A percentile compares a stretch with the other conserved stretches of the same genome.
phyloP scores from a whole-genome alignment of 2,888 invertebrate genomes.

The Agriopis marginaria region DNA sequence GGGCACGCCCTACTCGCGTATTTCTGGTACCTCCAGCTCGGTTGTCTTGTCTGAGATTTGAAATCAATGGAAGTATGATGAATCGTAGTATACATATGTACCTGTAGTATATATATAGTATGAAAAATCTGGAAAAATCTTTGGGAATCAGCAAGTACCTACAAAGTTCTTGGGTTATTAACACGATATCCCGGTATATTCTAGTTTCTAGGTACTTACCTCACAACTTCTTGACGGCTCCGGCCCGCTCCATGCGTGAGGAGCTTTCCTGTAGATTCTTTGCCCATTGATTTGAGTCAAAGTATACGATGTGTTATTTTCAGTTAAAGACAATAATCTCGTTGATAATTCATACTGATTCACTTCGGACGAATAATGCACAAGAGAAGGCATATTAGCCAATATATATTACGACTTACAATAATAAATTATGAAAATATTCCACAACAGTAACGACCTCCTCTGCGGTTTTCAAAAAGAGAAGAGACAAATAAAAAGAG shows the following conservation, averaged over 20 bases:
- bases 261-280: slow-evolving; percentile 88
- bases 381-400: slow-evolving; percentile 79
- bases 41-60: too few relatives aligned
- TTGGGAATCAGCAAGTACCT: too few relatives aligned
- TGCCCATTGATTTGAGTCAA: slow-evolving; percentile 90
- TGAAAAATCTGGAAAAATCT: too few relatives aligned
- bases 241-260: slow-evolving; percentile 82
- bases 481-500: slow-evolving; percentile 60
- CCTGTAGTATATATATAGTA: too few relatives aligned
- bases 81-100: too few relatives aligned
- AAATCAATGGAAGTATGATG: too few relatives aligned
- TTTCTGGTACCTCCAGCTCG: too few relatives aligned
- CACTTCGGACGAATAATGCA: slow-evolving; percentile 82
- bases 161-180: too few relatives aligned
- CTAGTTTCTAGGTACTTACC: slow-evolving; percentile 64
- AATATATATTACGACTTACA: slow-evolving; percentile 76
- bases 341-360: slow-evolving; percentile 84
- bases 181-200: background rate
- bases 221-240: slow-evolving; percentile 88
- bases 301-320: slow-evolving; percentile 82
- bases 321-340: slow-evolving; percentile 81
- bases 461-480: slow-evolving; percentile 67
- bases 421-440: slow-evolving; percentile 72
- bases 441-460: slow-evolving; percentile 57
- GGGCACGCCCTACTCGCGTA: too few relatives aligned